Percentiles rank a stretch among this genome's conserved stretches.
These are phyloP conservation scores for Epistrophe eligans DNA, from an alignment of 2,888 invertebrate genomes.

Conservation along the genomic window DNA sequence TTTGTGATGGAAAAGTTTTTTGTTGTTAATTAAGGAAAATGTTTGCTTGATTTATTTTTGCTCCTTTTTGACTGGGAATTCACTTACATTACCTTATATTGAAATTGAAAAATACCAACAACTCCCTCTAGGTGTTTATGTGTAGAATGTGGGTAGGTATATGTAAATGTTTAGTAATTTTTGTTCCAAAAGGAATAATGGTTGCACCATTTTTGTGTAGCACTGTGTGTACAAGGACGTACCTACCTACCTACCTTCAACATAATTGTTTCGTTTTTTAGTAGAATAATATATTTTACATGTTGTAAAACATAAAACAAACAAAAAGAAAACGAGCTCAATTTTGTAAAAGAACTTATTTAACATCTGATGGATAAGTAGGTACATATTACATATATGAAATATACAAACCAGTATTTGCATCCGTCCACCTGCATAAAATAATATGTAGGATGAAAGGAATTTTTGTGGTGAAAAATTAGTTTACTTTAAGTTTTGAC, in stretches of 20 bases:
- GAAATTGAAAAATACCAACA: constrained; percentile 29
- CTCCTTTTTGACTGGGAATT: constrained; percentile 24
- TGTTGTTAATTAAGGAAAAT: constrained; percentile 59
- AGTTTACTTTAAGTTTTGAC: constrained; percentile 16
- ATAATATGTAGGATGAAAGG: neutral
- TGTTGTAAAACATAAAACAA: constrained; percentile 1
- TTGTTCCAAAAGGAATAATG: constrained; percentile 17
- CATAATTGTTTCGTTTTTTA: constrained; percentile 18
- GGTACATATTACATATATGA: neutral
- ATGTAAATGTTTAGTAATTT: neutral
- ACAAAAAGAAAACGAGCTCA: neutral
- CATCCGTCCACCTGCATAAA: neutral
- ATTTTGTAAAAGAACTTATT: constrained; percentile 6
- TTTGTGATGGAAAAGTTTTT: constrained; percentile 50
- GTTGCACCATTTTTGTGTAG: constrained; percentile 42
- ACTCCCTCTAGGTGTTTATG: neutral
- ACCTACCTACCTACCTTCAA: neutral
- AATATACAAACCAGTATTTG: neutral
- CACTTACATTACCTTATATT: constrained; percentile 22
- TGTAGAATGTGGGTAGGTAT: neutral
- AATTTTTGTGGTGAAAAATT: constrained; percentile 13
- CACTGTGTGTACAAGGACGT: constrained; percentile 32
- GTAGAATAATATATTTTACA: constrained; percentile 11
- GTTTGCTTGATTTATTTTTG: constrained; percentile 57
- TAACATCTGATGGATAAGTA: constrained; percentile 16